These are phyloP conservation scores for Drosophila ezoana DNA, from an alignment of 2,888 invertebrate species.

Conservation along the genomic window DNA sequence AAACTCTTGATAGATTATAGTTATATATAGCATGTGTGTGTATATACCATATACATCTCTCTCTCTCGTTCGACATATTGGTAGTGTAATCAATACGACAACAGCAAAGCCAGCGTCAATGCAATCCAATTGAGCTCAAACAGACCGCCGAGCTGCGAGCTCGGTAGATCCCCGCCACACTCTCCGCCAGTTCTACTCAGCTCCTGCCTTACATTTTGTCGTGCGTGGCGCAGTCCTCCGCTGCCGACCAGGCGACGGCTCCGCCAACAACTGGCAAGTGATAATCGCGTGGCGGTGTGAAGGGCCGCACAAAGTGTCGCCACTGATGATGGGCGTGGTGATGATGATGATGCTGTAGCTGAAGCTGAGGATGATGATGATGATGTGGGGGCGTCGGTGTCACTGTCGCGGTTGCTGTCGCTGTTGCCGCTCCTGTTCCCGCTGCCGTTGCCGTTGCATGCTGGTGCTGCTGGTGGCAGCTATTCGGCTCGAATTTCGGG, in stretches of 20 bases:
- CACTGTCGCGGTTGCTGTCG: conserved; percentile 26
- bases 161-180: not conserved
- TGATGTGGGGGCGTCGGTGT: conserved; percentile 52
- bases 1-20: conserved; percentile 42
- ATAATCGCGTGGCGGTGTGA: conserved; percentile 92
- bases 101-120: conserved; percentile 28
- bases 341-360: conserved; percentile 35
- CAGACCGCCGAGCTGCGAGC: conserved; percentile 45
- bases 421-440: conserved; percentile 13
- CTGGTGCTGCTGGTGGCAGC: conserved; percentile 77
- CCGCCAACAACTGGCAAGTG: conserved; percentile 86
- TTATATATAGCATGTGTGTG: conserved; percentile 20
- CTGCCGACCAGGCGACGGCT: conserved; percentile 84
- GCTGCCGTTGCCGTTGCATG: conserved; percentile 44
- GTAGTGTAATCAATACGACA: conserved; percentile 51
- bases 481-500: conserved; percentile 89
- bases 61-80: conserved; percentile 17
- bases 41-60: conserved; percentile 18
- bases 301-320: conserved; percentile 86
- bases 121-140: conserved; percentile 57
- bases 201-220: conserved; percentile 57
- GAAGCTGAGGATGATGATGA: conserved; percentile 51
- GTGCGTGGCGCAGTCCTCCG: conserved; percentile 82
- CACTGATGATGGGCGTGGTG: conserved; percentile 69
- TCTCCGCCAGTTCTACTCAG: not conserved